Evolutionary conservation across 2,797 vertebrate genomes (phyloP).

Genomic region (Parotocinclus haroldoi): DNA sequence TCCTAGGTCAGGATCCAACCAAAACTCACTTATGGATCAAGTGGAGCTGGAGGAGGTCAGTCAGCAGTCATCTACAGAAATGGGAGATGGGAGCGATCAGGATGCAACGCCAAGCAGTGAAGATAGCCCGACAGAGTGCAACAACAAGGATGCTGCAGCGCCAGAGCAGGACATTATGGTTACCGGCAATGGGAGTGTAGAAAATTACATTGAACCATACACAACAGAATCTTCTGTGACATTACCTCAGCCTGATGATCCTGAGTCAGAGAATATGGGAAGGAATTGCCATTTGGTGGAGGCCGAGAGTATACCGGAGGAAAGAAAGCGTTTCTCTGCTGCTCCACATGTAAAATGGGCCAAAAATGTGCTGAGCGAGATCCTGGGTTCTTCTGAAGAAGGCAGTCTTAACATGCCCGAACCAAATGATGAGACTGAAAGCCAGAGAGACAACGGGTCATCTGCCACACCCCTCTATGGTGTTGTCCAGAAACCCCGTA

Average conservation of each 20-base stretch:
- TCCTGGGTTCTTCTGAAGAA: slow-evolving; percentile 64
- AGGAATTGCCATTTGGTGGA: slow-evolving; percentile 55
- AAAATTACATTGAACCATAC: slow-evolving; percentile 18
- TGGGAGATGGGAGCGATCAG: slow-evolving; percentile 10
- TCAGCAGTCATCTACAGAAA: slow-evolving; percentile 18
- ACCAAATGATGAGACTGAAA: slow-evolving; percentile 6
- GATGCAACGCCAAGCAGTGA: slow-evolving; percentile 2
- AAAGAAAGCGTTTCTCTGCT: slow-evolving; percentile 64
- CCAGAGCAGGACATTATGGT: slow-evolving; percentile 14
- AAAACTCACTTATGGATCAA: slow-evolving; percentile 40
- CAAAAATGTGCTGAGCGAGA: slow-evolving; percentile 63
- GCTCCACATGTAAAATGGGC: slow-evolving; percentile 75
- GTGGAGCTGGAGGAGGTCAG: slow-evolving; percentile 35
- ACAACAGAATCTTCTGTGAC: slow-evolving; percentile 1
- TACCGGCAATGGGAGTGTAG: slow-evolving; percentile 9
- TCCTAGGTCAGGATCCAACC: slow-evolving; percentile 38
- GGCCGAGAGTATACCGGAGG: slow-evolving; percentile 55
- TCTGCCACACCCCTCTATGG: slow-evolving; percentile 34
- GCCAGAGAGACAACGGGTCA: slow-evolving; percentile 3
- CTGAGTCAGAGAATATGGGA: slow-evolving; percentile 44
- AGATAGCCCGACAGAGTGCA: background rate
- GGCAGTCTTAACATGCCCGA: slow-evolving; percentile 27
- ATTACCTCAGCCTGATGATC: slow-evolving; percentile 2
- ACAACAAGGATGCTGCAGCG: slow-evolving; percentile 17
- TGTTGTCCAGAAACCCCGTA: slow-evolving; percentile 30